phyloP scores from a whole-genome alignment of 2,797 vertebrate species.

The Myripristis murdjan region DNA sequence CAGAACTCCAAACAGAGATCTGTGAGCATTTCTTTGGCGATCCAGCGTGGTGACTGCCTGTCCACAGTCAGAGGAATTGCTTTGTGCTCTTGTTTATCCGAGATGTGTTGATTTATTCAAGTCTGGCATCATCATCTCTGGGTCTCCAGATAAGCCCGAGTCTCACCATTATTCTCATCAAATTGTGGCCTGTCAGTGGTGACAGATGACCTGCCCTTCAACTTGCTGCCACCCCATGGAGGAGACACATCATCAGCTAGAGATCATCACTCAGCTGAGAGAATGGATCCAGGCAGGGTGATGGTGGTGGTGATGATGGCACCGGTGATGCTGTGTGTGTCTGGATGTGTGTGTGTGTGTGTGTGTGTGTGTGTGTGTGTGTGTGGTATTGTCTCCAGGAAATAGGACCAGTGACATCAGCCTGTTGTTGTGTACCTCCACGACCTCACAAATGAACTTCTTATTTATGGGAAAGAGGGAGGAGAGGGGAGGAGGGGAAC shows the following conservation, averaged over 20 bases:
- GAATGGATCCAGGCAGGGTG: conserved; percentile 33
- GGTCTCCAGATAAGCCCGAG: conserved; percentile 39
- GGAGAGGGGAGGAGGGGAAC: conserved; percentile 24
- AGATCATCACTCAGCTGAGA: conserved; percentile 38
- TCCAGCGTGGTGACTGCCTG: background rate
- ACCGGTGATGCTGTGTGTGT: background rate
- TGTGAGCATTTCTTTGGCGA: conserved; percentile 7
- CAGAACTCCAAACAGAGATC: conserved; percentile 25
- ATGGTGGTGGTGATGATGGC: conserved; percentile 8
- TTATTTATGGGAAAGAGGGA: conserved; percentile 69
- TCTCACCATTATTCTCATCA: conserved; percentile 58
- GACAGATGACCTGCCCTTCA: conserved; percentile 78
- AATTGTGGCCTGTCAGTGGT: conserved; percentile 45
- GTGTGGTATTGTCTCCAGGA: conserved; percentile 34
- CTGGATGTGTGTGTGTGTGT: conserved; percentile 20
- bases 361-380: conserved; percentile 13
- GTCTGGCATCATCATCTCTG: conserved; percentile 47
- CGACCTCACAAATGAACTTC: conserved; percentile 63
- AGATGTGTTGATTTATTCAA: conserved; percentile 71
- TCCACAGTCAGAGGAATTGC: conserved; percentile 33
- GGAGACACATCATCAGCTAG: conserved; percentile 60
- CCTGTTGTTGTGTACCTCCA: conserved; percentile 47
- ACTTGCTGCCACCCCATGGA: conserved; percentile 54
- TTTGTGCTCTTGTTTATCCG: conserved; percentile 62
- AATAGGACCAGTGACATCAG: conserved; percentile 68